phyloP scores from a whole-genome alignment of 2,113 vertebrate species.

The Abramis brama region DNA sequence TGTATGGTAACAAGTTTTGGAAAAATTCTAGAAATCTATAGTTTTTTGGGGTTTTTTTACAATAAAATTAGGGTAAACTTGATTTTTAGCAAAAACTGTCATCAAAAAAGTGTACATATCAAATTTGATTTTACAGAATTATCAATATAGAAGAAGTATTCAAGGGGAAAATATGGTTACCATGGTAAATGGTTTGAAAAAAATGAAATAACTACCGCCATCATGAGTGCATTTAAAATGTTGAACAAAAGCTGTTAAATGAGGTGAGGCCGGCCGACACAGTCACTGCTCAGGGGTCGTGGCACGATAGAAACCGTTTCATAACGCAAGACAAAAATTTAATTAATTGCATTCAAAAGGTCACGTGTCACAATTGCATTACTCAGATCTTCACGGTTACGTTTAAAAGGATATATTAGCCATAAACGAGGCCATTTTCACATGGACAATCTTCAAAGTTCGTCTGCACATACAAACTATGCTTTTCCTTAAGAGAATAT shows the following conservation, averaged over 20 bases:
- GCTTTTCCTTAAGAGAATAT: background rate
- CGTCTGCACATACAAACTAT: background rate
- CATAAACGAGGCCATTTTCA: background rate
- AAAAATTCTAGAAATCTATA: background rate
- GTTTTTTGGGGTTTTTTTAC: background rate
- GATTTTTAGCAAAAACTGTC: background rate
- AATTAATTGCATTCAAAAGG: constrained; percentile 11
- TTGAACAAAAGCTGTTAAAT: background rate
- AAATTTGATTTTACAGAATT: background rate
- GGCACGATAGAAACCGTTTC: background rate
- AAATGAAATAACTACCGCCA: background rate
- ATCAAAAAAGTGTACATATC: background rate
- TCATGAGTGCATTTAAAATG: background rate
- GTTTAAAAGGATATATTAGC: background rate
- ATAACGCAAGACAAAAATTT: background rate
- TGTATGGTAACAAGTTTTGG: background rate
- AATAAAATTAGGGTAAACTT: background rate
- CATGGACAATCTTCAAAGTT: constrained; percentile 8
- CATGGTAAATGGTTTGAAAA: background rate
- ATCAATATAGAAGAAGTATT: background rate
- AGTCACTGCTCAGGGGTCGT: constrained; percentile 10
- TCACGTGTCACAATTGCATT: background rate
- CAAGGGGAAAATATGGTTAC: background rate
- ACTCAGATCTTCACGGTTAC: background rate
- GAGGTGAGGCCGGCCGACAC: background rate